phyloP scores from a whole-genome alignment of 1,140 invertebrate genomes.

The Calliopsis andreniformis region DNA sequence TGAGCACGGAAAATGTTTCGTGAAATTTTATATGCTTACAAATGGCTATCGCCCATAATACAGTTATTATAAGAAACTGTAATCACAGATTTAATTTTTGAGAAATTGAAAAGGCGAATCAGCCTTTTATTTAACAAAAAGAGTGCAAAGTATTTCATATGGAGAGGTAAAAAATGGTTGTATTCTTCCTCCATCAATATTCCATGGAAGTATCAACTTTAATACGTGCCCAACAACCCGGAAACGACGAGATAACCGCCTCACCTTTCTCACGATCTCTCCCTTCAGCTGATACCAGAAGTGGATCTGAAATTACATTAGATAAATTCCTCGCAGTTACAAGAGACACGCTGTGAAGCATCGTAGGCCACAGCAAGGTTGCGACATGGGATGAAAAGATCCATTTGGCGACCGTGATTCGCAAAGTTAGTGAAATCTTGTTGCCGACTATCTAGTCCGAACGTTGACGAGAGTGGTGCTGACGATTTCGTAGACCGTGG shows the following conservation, averaged over 20 bases:
- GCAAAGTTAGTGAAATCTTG: conserved; percentile 58
- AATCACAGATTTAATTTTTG: too few relatives aligned
- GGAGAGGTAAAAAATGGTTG: too few relatives aligned
- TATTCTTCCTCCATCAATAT: neutral
- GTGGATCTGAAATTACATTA: conserved; percentile 49
- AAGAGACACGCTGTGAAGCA: conserved; percentile 9
- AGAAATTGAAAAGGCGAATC: too few relatives aligned
- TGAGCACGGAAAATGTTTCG: neutral
- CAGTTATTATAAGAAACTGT: too few relatives aligned
- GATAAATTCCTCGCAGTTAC: conserved; percentile 41
- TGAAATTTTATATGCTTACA: too few relatives aligned
- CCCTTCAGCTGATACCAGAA: neutral
- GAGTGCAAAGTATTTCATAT: too few relatives aligned
- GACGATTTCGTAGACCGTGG: conserved; percentile 45
- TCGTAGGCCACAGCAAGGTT: neutral
- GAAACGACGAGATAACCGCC: conserved; percentile 34
- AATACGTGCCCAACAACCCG: conserved; percentile 6
- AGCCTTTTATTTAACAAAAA: too few relatives aligned
- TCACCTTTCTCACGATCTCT: neutral
- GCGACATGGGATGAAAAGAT: conserved; percentile 47
- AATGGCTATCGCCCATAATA: too few relatives aligned
- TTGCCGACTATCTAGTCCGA: conserved; percentile 42
- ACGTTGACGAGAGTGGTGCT: conserved; percentile 17
- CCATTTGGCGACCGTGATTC: conserved; percentile 43
- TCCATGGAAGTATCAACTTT: neutral